Percentiles rank a stretch among this genome's conserved stretches.
Evolutionary conservation across 1,140 invertebrate species (phyloP).

Genomic region (Aphis gossypii): DNA sequence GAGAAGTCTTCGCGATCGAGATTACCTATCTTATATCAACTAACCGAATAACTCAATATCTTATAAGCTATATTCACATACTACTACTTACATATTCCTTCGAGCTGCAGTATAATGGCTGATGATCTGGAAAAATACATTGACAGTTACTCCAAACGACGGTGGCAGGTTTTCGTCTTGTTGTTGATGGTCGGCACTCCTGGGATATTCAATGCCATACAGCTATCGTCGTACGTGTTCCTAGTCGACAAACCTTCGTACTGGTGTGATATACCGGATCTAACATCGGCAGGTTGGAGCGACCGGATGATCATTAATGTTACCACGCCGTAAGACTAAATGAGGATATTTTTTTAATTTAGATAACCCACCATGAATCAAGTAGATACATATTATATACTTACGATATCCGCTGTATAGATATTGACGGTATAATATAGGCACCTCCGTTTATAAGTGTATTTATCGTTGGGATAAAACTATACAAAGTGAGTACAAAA

Average conservation of each 20-base stretch:
- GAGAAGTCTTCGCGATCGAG: background rate
- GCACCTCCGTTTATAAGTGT: background rate
- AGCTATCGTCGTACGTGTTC: constrained; percentile 69
- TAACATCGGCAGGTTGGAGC: constrained; percentile 66
- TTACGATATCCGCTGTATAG: too few species aligned
- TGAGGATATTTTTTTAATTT: background rate
- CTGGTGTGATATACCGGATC: constrained; percentile 67
- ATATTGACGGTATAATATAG: background rate
- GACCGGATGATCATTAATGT: constrained; percentile 66
- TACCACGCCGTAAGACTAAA: constrained; percentile 62
- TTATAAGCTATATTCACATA: too few species aligned
- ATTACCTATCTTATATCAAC: background rate
- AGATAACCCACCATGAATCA: background rate
- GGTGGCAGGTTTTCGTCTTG: constrained; percentile 64
- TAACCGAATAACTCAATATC: background rate
- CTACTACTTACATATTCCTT: background rate
- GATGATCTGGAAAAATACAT: constrained; percentile 60
- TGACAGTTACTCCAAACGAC: constrained; percentile 59
- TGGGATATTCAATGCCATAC: constrained; percentile 68
- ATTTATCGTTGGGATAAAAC: background rate
- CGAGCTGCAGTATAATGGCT: constrained; percentile 12
- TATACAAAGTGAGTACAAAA: too few species aligned
- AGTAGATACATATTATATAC: background rate
- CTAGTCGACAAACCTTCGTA: constrained; percentile 66
- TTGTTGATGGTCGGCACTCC: constrained; percentile 67